phyloP scores from a whole-genome alignment of 2,113 vertebrate species.

The Columba janthina region DNA sequence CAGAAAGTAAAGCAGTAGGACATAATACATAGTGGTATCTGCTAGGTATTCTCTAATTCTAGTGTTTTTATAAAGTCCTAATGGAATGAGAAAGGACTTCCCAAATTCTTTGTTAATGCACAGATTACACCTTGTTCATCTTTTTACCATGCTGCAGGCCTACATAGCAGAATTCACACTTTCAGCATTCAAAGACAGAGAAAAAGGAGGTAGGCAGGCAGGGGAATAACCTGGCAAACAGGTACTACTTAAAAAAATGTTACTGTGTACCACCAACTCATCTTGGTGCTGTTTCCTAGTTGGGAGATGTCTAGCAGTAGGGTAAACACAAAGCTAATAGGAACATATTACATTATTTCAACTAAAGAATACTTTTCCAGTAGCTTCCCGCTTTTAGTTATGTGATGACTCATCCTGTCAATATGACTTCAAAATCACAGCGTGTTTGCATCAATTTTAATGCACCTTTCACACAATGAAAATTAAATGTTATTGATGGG shows the following conservation, averaged over 20 bases:
- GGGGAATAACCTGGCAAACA: not conserved
- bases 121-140: slow-evolving; percentile 24
- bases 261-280: not conserved
- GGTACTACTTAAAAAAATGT: not conserved
- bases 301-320: not conserved
- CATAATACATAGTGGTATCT: not conserved
- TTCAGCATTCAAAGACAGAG: not conserved
- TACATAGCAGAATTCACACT: not conserved
- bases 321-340: not conserved
- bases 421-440: not conserved
- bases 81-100: not conserved
- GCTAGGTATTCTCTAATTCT: not conserved
- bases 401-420: not conserved
- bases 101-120: not conserved
- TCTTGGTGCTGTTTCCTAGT: not conserved
- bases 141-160: not conserved
- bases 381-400: not conserved
- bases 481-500: not conserved
- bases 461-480: not conserved
- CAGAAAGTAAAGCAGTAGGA: not conserved
- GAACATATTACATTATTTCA: not conserved
- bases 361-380: not conserved
- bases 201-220: not conserved
- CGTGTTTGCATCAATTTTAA: not conserved
- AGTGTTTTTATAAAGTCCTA: not conserved